A percentile compares a stretch with the other conserved stretches of the same genome.
Evolutionary conservation across 2,113 vertebrate genomes (phyloP).

Genomic region (Tragelaphus strepsiceros): DNA sequence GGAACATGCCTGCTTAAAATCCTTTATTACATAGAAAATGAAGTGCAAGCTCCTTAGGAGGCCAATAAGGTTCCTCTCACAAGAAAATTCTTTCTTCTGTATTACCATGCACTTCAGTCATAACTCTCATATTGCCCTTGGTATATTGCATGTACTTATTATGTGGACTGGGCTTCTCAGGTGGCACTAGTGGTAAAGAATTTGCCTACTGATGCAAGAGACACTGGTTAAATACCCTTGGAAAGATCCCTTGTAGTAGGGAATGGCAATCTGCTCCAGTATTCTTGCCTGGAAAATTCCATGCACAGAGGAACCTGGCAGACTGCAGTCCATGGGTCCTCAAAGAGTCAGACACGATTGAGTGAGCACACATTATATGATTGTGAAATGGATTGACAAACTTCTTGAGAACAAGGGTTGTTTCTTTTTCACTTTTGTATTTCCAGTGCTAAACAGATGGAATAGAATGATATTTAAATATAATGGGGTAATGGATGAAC

Average conservation of each 20-base stretch:
- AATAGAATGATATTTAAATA: slow-evolving; percentile 9
- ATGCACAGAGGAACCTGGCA: not conserved
- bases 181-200: not conserved
- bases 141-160: not conserved
- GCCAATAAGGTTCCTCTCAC: not conserved
- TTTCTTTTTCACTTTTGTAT: not conserved
- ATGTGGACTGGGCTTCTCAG: not conserved
- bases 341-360: not conserved
- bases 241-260: not conserved
- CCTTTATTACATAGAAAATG: not conserved
- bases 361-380: not conserved
- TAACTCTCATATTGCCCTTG: not conserved
- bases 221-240: not conserved
- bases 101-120: not conserved
- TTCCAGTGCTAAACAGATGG: not conserved
- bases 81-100: not conserved
- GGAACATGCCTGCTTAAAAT: not conserved
- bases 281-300: not conserved
- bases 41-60: not conserved
- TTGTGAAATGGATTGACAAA: not conserved
- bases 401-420: not conserved
- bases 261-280: not conserved
- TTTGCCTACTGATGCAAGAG: not conserved
- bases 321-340: not conserved
- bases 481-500: not conserved